Percentiles rank a stretch among this genome's conserved stretches.
Conservation (phyloP, 2,888 invertebrate genomes). For the Drosophila aldrichi region DNA sequence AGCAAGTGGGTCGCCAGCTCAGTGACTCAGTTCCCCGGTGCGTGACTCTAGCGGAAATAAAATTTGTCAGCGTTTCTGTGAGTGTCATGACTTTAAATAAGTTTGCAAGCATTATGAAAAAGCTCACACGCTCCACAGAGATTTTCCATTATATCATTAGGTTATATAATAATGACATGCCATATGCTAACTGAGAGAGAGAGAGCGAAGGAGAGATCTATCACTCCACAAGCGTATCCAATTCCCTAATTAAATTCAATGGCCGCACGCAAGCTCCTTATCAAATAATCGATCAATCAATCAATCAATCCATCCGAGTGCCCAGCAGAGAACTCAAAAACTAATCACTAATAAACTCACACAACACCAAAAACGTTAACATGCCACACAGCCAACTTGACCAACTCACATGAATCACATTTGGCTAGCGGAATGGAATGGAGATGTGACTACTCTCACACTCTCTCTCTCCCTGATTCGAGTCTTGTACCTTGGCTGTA, state of each 20-base stretch:
- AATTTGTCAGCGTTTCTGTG: conserved; percentile 68
- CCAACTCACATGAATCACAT: conserved; percentile 10
- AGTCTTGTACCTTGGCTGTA: conserved; percentile 18
- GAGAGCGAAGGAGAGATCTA: conserved; percentile 22
- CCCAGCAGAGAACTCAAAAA: conserved; percentile 44
- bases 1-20: conserved; percentile 72
- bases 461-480: not conserved
- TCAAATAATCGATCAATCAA: conserved; percentile 47
- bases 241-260: conserved; percentile 49
- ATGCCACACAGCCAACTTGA: conserved; percentile 34
- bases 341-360: conserved; percentile 70
- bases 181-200: conserved; percentile 23
- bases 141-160: conserved; percentile 50
- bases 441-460: not conserved
- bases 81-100: conserved; percentile 72
- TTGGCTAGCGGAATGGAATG: not conserved
- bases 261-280: conserved; percentile 35
- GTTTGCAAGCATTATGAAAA: conserved; percentile 49
- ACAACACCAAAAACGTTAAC: conserved; percentile 48
- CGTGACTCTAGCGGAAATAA: conserved; percentile 77
- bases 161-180: conserved; percentile 20
- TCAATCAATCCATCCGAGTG: conserved; percentile 59
- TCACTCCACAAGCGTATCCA: conserved; percentile 16
- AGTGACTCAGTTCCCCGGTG: conserved; percentile 67
- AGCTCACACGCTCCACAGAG: conserved; percentile 32